Base-by-base conservation (phyloP, 2,888 invertebrate genomes). In the Pollenia labialis region DNA sequence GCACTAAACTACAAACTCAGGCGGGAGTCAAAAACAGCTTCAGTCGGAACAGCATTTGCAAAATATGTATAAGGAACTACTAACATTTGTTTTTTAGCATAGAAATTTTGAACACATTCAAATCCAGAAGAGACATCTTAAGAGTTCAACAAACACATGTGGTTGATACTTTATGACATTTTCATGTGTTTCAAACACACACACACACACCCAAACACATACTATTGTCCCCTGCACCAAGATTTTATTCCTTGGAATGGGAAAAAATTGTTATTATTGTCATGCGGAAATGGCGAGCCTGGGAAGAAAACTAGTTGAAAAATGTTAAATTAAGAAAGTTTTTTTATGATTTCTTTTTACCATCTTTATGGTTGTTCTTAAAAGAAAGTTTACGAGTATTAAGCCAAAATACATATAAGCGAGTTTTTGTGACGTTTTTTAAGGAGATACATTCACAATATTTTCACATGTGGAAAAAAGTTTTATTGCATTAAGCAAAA, bases 301-400 rank as follows among this genome's bases (percentile, higher is more conserved):
- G 77, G 58, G 60, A 56, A 68, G 50, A 66, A 72, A 82, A 75
- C 75, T 86, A 62, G 77, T 85, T 77, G 81, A 62, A 62, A 85
- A 81, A 71, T 82, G 72, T 68, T 71, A 75, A 82, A 83, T 86
- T 86, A 86, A 80, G 60, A 80, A 83, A 76, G 81, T 82, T 86
- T 86, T 54, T 42, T 58, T 32, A 32, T 66, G 12, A n/a, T 8
- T 16, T 50, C 23, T 40, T 52, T 64, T 14, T 52, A 9, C 2
- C 48, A 60, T 76, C 14, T 82, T 71, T 82, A 56, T 76, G 69
- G 60, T 42, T 82, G 50, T 60, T 69, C 14, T 50, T 46, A 71
- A 71, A 54, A 64, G 44, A 14, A 52, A 69, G 8, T 82, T 76
- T 69, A 62, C 54, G 52, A 44, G 60, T 74, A 58, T 68, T 58